Percentiles rank a stretch among this genome's conserved stretches.
phyloP scores from a whole-genome alignment of 2,113 vertebrate genomes.

The Mobula hypostoma region DNA sequence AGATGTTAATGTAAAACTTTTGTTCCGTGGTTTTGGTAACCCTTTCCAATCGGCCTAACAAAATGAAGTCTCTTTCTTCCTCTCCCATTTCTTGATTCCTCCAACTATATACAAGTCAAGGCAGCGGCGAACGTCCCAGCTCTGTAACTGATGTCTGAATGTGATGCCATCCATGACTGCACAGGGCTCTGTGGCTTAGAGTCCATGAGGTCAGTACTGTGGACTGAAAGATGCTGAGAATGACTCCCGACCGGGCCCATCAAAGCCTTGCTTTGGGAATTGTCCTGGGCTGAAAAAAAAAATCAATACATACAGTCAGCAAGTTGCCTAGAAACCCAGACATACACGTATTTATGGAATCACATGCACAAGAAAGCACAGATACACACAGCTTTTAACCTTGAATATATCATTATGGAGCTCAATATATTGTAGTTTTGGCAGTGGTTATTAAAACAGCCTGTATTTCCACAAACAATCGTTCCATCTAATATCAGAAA shows the following conservation, averaged over 20 bases:
- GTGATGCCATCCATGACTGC: slow-evolving; percentile 13
- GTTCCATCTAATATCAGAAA: too few relatives aligned
- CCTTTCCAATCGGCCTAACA: background rate
- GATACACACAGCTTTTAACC: background rate
- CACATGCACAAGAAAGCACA: background rate
- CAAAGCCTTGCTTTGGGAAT: rapidly evolving
- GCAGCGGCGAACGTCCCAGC: background rate
- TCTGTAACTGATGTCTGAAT: slow-evolving; percentile 30
- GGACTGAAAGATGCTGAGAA: rapidly evolving
- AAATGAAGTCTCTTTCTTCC: slow-evolving; percentile 24
- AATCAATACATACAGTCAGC: slow-evolving; percentile 28
- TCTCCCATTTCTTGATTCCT: background rate
- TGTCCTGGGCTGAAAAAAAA: slow-evolving; percentile 39
- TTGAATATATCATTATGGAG: background rate
- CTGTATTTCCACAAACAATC: background rate
- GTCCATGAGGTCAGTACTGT: slow-evolving; percentile 38
- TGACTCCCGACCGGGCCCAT: rapidly evolving
- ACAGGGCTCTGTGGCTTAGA: slow-evolving; percentile 33
- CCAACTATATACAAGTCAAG: slow-evolving; percentile 35
- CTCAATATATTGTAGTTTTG: background rate
- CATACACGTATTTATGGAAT: background rate
- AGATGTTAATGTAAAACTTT: slow-evolving; percentile 21
- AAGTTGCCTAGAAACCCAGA: background rate
- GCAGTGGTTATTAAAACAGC: background rate
- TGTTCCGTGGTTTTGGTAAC: slow-evolving; percentile 27